Evolutionary conservation across 2,888 invertebrate genomes (phyloP), one percentile per base, ranked within the genome.

Genomic region (Diarsia dahlii): DNA sequence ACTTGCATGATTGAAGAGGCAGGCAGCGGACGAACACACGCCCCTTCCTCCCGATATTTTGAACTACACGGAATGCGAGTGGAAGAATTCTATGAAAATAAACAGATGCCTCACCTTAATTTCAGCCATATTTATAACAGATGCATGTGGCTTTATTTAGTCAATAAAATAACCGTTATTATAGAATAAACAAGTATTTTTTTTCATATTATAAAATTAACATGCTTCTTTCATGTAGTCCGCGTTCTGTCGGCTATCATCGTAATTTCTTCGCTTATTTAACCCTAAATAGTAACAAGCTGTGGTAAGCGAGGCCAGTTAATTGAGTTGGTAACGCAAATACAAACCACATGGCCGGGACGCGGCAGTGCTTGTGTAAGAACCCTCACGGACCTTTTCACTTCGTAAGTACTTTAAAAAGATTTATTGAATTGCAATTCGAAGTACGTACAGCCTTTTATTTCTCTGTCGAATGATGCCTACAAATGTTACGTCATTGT

Each of bases 1-100:
- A 85, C 90, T 91, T 91, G 91, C 91, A 92, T 92, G 93, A 91
- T 91, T 90, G 90, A 89, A 87, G 81, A 86, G 84, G 63, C 74
- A 67, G 79, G 77, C 77, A 65, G 34, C 80, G 76, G 76, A 79
- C 75, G 80, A 80, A 77, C 81, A 80, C 78, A 82, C 76, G 65
- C 80, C 77, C 76, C 76, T 79, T 82, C 84, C 87, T 78, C 77
- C 80, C 71, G 54, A 80, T 84, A 84, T 81, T 87, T 82, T 71
- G 56, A 79, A 87, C 74, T 71, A 84, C 63, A 83, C 28, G 48
- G 64, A 84, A 82, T 81, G 74, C 73, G 69, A 65, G 34, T 65
- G 63, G 72, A 54, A 54, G 72, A 58, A 79, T 85, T 81, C 56
- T 52, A 67, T 64, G 52, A 76, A 73, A 80, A 77, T 77, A 74